Evolutionary conservation across 2,888 invertebrate species (phyloP).

Genomic region (Steromphala cineraria): DNA sequence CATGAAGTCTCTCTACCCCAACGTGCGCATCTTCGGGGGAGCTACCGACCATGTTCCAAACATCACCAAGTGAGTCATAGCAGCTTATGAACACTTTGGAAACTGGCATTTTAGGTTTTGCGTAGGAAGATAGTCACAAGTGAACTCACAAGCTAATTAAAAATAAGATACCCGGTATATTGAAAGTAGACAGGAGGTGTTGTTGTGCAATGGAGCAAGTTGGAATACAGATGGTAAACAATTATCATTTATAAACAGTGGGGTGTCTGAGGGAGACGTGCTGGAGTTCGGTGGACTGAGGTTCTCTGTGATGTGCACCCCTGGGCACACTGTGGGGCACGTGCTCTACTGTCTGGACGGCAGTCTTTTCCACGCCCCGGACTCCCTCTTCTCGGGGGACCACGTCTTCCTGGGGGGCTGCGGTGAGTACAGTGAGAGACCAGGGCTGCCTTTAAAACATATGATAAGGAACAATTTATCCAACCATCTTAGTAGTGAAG

Average conservation of each 20-base stretch:
- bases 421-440: slow-evolving; percentile 66
- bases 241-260: slow-evolving; percentile 43
- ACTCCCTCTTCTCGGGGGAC: slow-evolving; percentile 72
- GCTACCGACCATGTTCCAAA: slow-evolving; percentile 63
- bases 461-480: too few relatives aligned
- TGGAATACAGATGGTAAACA: too few relatives aligned
- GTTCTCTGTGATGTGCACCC: slow-evolving; percentile 63
- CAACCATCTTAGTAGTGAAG: too few relatives aligned
- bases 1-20: slow-evolving; percentile 56
- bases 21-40: slow-evolving; percentile 67
- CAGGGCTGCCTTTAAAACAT: too few relatives aligned
- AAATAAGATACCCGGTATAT: too few relatives aligned
- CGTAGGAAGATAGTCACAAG: too few relatives aligned
- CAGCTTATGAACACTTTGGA: too few relatives aligned
- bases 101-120: too few relatives aligned
- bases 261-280: slow-evolving; percentile 61
- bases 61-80: slow-evolving; percentile 62
- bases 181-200: too few relatives aligned
- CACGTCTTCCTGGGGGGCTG: slow-evolving; percentile 70
- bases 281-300: slow-evolving; percentile 65
- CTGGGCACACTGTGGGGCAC: slow-evolving; percentile 73
- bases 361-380: slow-evolving; percentile 58
- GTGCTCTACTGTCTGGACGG: slow-evolving; percentile 69
- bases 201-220: too few relatives aligned
- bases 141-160: too few relatives aligned